Evolutionary conservation across 2,797 vertebrate genomes (phyloP), one percentile per base, ranked within the genome.

Genomic region (Acanthurus leucopareius): DNA sequence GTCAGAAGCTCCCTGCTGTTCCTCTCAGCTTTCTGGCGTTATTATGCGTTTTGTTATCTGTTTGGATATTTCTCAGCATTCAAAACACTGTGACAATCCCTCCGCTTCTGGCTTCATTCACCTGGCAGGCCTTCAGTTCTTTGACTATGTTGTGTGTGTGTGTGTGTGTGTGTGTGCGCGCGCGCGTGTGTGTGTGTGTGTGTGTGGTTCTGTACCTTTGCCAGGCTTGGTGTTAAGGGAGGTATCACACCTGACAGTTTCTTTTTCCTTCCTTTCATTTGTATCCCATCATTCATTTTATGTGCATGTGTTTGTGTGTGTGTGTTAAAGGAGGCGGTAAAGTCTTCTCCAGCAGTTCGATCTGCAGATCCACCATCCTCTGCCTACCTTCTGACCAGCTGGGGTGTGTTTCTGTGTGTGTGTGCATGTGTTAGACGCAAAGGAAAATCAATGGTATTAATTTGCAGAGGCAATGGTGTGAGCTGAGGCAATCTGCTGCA

Each of bases 401-500:
- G 54, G 58, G 25, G 51, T 69, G 75, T 71, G 51, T 64, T 1
- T 47, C 3, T 64, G 66, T 77, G 60, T 45, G 40, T 62, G 47
- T 53, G 56, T 62, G 40, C 61, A 28, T 63, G 45, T 61, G 28
- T 61, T 88, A 88, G 88, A 92, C 48, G 75, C 87, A 90, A 89
- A 92, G 79, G 68, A 91, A 95, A 95, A 95, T 95, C 94, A 94
- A 95, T 96, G 88, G 91, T 91, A 94, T 94, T 95, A 93, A 95
- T 96, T 95, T 95, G 92, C 76, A 44, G 89, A 94, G 90, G 92
- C 94, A 94, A 85, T 93, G 93, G 90, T 93, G 93, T 95, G 94
- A 95, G 93, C 93, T 94, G 93, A 94, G 87, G 92, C 93, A 95
- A 94, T 95, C 92, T 94, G 89, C 92, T 92, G 88, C 88, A 86